These are phyloP conservation scores for Austrolebias charrua DNA, from an alignment of 2,797 vertebrate genomes.

Conservation along the genomic window DNA sequence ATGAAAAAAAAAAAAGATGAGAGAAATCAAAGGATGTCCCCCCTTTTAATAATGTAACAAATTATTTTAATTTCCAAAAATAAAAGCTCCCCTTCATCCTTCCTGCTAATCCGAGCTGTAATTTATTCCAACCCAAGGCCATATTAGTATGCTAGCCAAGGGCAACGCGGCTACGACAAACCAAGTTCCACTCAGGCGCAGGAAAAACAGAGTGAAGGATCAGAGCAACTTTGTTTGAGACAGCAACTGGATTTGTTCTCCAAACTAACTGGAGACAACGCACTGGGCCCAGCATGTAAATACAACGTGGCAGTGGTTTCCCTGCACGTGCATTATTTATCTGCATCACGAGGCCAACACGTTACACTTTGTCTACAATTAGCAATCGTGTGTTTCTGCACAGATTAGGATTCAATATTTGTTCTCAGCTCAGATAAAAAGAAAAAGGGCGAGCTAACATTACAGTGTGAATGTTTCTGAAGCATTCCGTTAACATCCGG, in stretches of 20 bases:
- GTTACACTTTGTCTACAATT: conserved; percentile 13
- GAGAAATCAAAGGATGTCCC: conserved; percentile 79
- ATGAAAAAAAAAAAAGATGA: conserved; percentile 48
- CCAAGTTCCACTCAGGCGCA: conserved; percentile 69
- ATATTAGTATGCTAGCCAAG: conserved; percentile 81
- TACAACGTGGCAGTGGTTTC: conserved; percentile 3
- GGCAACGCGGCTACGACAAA: conserved; percentile 78
- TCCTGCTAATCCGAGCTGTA: conserved; percentile 81
- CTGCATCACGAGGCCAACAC: conserved; percentile 1
- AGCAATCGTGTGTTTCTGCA: conserved; percentile 27
- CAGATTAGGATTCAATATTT: conserved; percentile 16
- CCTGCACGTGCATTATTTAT: neutral
- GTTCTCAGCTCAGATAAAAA: conserved; percentile 21
- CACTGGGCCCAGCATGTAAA: conserved; percentile 15
- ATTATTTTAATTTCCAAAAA: conserved; percentile 83
- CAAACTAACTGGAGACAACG: conserved; percentile 15
- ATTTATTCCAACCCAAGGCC: conserved; percentile 82
- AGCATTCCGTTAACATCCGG: too few relatives aligned
- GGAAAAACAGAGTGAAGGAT: conserved; percentile 64
- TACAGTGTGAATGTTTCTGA: too few relatives aligned
- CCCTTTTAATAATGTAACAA: conserved; percentile 81
- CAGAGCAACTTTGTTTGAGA: conserved; percentile 61
- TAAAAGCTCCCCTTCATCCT: conserved; percentile 80
- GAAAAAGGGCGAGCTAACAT: conserved; percentile 22
- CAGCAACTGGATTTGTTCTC: conserved; percentile 33